phyloP scores from a whole-genome alignment of 2,113 vertebrate genomes.

The Gallinago paraguaiae region DNA sequence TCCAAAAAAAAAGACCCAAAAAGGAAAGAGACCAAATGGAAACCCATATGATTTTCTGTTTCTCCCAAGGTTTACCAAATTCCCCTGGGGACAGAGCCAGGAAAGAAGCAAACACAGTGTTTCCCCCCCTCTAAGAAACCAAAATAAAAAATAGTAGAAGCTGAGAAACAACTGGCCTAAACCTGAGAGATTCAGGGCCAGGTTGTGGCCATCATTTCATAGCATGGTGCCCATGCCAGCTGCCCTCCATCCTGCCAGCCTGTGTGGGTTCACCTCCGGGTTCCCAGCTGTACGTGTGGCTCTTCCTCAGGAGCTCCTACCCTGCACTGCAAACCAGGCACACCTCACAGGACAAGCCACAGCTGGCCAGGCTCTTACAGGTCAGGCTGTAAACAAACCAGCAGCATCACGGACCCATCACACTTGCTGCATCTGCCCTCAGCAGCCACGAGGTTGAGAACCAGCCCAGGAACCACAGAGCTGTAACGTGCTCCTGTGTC shows the following conservation, averaged over 20 bases:
- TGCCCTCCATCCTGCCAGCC: not conserved
- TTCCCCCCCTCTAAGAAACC: not conserved
- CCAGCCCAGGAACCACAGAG: not conserved
- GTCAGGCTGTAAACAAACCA: fast-evolving
- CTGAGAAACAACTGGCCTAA: not conserved
- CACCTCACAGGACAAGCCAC: fast-evolving
- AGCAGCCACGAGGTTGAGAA: not conserved
- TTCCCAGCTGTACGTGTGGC: fast-evolving
- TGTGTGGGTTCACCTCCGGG: fast-evolving
- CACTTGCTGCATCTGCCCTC: not conserved
- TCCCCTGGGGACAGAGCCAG: fast-evolving
- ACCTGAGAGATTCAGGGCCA: not conserved
- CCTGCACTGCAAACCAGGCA: not conserved
- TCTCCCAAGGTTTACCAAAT: not conserved
- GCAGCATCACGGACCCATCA: not conserved
- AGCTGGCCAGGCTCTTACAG: not conserved
- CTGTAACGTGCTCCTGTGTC: not conserved
- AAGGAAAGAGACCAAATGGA: not conserved
- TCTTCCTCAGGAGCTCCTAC: not conserved
- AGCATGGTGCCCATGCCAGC: not conserved
- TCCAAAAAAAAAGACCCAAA: not conserved
- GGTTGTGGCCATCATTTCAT: not conserved
- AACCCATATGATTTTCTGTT: fast-evolving
- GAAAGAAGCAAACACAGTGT: fast-evolving
- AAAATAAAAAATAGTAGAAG: not conserved